Conservation (phyloP, 2,888 invertebrate genomes). For the Cryptocephalus primarius region DNA sequence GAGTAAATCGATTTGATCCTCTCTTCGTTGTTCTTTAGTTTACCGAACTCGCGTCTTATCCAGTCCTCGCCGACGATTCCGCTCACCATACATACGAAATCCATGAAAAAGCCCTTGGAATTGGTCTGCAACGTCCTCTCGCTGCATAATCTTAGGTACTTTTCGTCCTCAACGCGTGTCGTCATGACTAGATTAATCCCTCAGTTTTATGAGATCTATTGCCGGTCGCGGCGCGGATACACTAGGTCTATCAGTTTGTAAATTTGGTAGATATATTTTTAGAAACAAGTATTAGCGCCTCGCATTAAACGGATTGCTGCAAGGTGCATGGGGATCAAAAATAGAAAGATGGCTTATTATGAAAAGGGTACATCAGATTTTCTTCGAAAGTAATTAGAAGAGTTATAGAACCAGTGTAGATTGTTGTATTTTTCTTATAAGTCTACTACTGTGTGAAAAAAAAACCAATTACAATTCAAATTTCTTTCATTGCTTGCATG, state of each 20-base stretch:
- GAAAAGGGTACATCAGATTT: no score
- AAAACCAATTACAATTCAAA: no score
- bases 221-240: no score
- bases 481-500: no score
- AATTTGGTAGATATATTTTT: background rate
- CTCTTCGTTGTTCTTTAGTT: constrained; percentile 45
- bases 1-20: constrained; percentile 46
- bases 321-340: no score
- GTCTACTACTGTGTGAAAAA: no score
- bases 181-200: constrained; percentile 1
- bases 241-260: background rate
- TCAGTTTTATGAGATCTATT: no score
- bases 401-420: no score
- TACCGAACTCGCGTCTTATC: constrained; percentile 49
- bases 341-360: background rate
- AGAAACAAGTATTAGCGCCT: no score
- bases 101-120: constrained; percentile 63
- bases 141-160: constrained; percentile 57
- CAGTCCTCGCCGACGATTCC: constrained; percentile 45
- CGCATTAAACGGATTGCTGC: no score
- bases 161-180: constrained; percentile 3
- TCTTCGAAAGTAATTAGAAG: no score
- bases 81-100: constrained; percentile 50
- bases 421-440: no score
- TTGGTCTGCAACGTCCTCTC: constrained; percentile 65